These are phyloP conservation scores for Thera obeliscata DNA, from an alignment of 2,888 invertebrate species.

Conservation along the genomic window DNA sequence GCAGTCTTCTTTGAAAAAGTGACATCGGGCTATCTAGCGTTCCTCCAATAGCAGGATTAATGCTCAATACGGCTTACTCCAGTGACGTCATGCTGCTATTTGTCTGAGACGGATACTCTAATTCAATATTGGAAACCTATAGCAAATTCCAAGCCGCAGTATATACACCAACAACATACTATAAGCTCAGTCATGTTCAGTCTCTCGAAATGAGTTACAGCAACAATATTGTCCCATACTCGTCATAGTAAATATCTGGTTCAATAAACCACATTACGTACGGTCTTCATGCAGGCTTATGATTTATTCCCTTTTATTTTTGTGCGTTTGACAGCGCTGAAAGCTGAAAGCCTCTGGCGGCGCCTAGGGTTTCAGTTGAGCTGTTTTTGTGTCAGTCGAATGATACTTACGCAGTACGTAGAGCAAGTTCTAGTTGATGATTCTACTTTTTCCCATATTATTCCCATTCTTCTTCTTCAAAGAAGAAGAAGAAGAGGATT, in stretches of 20 bases:
- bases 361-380: conserved; percentile 14
- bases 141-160: conserved; percentile 9
- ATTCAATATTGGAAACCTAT: conserved; percentile 35
- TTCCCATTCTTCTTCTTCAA: too few species aligned
- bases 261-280: conserved; percentile 12
- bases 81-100: conserved; percentile 33
- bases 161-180: neutral
- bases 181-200: neutral
- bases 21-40: too few species aligned
- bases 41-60: neutral
- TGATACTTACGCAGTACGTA: neutral
- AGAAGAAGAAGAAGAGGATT: too few species aligned
- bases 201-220: neutral
- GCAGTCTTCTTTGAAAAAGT: too few species aligned
- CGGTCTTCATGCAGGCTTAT: conserved; percentile 31
- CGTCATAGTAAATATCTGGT: conserved; percentile 7
- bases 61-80: conserved; percentile 22
- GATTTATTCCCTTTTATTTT: conserved; percentile 37
- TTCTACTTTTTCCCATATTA: too few species aligned
- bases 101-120: conserved; percentile 33
- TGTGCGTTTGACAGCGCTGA: conserved; percentile 36
- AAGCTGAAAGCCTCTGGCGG: conserved; percentile 29
- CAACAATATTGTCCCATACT: neutral
- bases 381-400: conserved; percentile 13
- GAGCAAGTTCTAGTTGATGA: too few species aligned